Evolutionary conservation across 1,140 invertebrate species (phyloP).

Genomic region (Trissolcus basalis): DNA sequence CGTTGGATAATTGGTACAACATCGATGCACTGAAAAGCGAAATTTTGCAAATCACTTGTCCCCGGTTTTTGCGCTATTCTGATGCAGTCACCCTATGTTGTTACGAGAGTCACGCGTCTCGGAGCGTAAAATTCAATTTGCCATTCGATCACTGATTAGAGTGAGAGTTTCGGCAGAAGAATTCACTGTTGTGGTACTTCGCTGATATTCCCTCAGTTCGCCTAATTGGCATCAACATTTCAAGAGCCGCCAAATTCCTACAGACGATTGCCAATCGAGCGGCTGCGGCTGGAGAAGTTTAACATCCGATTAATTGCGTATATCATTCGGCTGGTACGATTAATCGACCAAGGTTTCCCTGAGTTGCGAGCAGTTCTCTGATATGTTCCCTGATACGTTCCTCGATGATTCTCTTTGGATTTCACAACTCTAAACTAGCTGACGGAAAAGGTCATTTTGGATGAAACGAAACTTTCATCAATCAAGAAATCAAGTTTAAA

Average conservation of each 20-base stretch:
- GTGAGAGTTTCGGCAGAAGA: constrained; percentile 53
- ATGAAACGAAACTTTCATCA: no score
- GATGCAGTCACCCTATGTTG: constrained; percentile 45
- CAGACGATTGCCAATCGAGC: constrained; percentile 52
- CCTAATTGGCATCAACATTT: constrained; percentile 57
- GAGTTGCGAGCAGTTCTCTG: constrained; percentile 33
- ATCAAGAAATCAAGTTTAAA: no score
- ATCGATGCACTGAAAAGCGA: constrained; percentile 21
- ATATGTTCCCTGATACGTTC: no score
- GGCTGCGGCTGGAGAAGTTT: constrained; percentile 37
- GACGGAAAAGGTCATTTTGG: no score
- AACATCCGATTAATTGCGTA: constrained; percentile 42
- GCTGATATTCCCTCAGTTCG: constrained; percentile 23
- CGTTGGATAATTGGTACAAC: constrained; percentile 29
- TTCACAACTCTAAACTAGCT: no score
- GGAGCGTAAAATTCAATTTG: constrained; percentile 62
- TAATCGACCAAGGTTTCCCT: constrained; percentile 64
- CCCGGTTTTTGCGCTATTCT: constrained; percentile 48
- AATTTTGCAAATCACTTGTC: constrained; percentile 48
- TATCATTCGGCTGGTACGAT: constrained; percentile 25
- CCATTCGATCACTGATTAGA: constrained; percentile 59
- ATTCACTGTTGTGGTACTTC: constrained; percentile 48
- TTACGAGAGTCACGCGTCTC: constrained; percentile 54
- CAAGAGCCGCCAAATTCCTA: constrained; percentile 43
- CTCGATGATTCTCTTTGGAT: no score